phyloP scores from a whole-genome alignment of 2,888 invertebrate species.

The Andrena bucephala region DNA sequence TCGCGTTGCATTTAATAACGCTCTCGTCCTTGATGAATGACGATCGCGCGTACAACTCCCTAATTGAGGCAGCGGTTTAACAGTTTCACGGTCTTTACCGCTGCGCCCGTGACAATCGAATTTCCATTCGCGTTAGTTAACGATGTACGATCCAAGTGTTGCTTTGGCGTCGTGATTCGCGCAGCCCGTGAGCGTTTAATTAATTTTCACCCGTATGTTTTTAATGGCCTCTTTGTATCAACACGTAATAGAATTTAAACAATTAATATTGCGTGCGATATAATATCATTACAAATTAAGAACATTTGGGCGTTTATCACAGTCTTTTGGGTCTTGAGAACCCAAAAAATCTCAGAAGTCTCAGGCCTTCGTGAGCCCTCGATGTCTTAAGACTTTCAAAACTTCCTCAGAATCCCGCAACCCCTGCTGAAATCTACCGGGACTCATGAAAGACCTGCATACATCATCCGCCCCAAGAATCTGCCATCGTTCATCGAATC shows the following conservation, averaged over 20 bases:
- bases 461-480: too few relatives aligned
- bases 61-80: constrained; percentile 17
- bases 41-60: background rate
- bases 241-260: constrained; percentile 13
- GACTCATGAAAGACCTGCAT: too few relatives aligned
- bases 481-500: too few relatives aligned
- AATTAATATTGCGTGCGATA: constrained; percentile 6
- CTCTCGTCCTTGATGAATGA: constrained; percentile 7
- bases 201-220: background rate
- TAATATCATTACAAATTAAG: background rate
- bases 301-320: background rate
- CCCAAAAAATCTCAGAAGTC: background rate
- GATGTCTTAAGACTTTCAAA: too few relatives aligned
- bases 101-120: background rate
- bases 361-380: background rate
- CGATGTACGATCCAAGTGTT: constrained; percentile 1
- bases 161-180: constrained; percentile 2
- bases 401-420: too few relatives aligned
- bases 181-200: constrained; percentile 23
- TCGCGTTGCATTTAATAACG: constrained; percentile 24
- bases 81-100: background rate
- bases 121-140: constrained; percentile 32
- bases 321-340: background rate
- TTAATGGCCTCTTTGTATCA: constrained; percentile 5
- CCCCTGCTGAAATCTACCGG: too few relatives aligned